Evolutionary conservation across 2,888 invertebrate species (phyloP).

Genomic region (Eupithecia inturbata): DNA sequence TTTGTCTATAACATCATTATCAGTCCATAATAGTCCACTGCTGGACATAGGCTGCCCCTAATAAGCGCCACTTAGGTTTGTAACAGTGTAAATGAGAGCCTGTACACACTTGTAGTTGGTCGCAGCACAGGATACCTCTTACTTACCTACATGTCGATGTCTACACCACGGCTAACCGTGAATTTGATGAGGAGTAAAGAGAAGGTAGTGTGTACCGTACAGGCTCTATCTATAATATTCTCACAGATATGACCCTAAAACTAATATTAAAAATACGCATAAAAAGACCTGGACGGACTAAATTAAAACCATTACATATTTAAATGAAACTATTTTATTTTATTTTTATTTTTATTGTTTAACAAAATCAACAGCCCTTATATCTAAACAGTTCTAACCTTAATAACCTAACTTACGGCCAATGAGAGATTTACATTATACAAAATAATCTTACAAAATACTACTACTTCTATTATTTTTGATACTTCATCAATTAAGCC

Average conservation of each 20-base stretch:
- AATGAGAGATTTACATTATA: no score
- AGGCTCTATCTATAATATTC: neutral
- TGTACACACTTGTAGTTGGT: neutral
- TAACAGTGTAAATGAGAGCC: neutral
- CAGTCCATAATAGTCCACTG: neutral
- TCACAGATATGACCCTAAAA: neutral
- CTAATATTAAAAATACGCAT: neutral
- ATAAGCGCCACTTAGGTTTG: neutral
- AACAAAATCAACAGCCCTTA: no score
- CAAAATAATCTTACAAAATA: no score
- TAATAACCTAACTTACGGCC: no score
- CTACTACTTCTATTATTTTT: no score
- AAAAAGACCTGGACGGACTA: neutral
- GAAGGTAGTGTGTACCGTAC: neutral
- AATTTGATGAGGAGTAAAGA: no score
- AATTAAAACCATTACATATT: neutral
- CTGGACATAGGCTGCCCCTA: neutral
- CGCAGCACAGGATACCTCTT: neutral
- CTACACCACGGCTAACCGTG: neutral
- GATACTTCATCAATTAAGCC: no score
- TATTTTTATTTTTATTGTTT: no score
- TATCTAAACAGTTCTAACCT: no score
- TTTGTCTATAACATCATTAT: no score
- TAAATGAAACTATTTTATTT: neutral
- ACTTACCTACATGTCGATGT: neutral